Base-by-base conservation (phyloP, 37 sponge, comb jelly and placozoan genomes). In the Diacarnus erythraeanus region DNA sequence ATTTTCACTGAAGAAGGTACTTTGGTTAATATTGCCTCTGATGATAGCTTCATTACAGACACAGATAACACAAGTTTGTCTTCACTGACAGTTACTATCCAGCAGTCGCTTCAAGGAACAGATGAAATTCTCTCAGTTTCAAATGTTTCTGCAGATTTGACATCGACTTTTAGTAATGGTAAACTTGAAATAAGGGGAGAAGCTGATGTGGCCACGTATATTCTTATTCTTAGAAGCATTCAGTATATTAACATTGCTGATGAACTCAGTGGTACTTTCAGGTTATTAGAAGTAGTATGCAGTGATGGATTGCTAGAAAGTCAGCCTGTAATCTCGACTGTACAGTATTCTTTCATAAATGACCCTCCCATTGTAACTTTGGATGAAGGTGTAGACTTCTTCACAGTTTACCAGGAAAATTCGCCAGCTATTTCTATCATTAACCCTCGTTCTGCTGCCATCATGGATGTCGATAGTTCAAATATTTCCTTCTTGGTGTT, bases 391-490 rank as follows among this genome's bases (percentile, higher is more conserved):
- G 65, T 47, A 34, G 20, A 57, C 17, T 80, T 47, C 47, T 36
- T 26, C 60, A 79, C 79, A 0, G n/a, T 43, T 27, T 92, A 61
- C 74, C 43, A 43, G 15, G 89, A 92, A 41, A 75, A 83, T 20
- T 70, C 78, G 9, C 60, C 44, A 21, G 34, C 78, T 15, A 86
- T 93, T 0, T 12, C 65, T 6, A 76, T 93, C 2, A 61, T 85
- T 25, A 74, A 54, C 29, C 12, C 56, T 29, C 71, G 77, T 1
- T 23, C 64, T 15, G 75, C 80, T 1, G 17, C 38, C 2, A 72
- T 91, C n/a, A 71, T 36, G 1, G 93, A 93, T 42, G 70, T 60
- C 23, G 93, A 93, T 64, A 85, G 80, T 34, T 8, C 78, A 38
- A 64, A 77, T 20, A 59, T 88, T 15, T 44, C 74, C 38, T 44